Base-by-base conservation (phyloP, 1,140 invertebrate species). In the Drosophila kohkoa region DNA sequence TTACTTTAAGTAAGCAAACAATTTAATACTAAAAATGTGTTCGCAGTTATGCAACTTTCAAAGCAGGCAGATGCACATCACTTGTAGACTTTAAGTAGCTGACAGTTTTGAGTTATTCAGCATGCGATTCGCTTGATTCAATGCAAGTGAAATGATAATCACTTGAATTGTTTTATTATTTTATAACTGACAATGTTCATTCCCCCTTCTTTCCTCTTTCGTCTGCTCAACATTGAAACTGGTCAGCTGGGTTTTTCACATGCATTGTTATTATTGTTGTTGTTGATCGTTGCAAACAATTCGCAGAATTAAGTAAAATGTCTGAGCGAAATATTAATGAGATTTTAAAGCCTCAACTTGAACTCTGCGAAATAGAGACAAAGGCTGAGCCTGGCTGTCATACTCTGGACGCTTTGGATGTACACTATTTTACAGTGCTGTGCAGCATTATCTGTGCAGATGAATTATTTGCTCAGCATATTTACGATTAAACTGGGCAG, bases 391-490 rank as follows among this genome's bases (percentile, higher is more conserved):
- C 66, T 38, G 62, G 58, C 5, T 28, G 49, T 65, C 52, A 35
- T n/a, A 55, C 11, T 43, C n/a, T 25, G 20, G 3, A 25, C 20
- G 20, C 5, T 43, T n/a, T 11, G 13, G 20, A 41, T 45, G 25
- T 16, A 25, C 13, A 30, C 28, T 64, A 80, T 66, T 77, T 83
- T 64, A 82, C 79, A 82, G 82, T 87, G 79, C 51, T 74, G 46
- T 66, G 64, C 41, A n/a, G 68, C 82, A 79, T 82, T 86, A 86
- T 87, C 82, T 74, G 71, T 46, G 62, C 76, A 71, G 48, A 82
- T 82, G 76, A 82, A 68, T 82, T 86, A 82, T 79, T 79, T 82
- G 81, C 65, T 64, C 79, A 60, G 69, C 82, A 79, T 87, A 88
- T 86, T 86, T 86, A 79, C 82, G 81, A 70, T 71, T 71, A 75